Conservation (phyloP, 1,140 invertebrate species). For the Dryas iulia region DNA sequence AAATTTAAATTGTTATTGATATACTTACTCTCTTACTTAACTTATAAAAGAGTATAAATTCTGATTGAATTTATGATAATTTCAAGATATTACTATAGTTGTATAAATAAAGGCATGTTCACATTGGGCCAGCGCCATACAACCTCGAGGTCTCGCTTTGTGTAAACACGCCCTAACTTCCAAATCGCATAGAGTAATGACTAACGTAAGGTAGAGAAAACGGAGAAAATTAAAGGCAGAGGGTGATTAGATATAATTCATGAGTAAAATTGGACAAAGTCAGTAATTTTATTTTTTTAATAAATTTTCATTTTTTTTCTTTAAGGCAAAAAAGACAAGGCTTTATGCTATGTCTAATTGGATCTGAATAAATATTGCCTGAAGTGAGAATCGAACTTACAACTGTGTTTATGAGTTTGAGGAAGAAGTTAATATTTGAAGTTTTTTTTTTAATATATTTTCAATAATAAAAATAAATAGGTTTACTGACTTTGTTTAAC, state of each 20-base stretch:
- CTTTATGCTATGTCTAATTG: no score
- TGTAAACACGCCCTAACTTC: neutral
- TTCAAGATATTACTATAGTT: neutral
- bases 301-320: neutral
- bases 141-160: neutral
- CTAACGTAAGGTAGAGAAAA: neutral
- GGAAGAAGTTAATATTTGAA: no score
- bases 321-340: no score
- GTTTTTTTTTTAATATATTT: no score
- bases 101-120: neutral
- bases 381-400: no score
- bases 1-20: no score
- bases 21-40: no score
- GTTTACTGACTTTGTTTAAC: neutral
- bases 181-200: neutral
- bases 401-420: no score
- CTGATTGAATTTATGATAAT: neutral
- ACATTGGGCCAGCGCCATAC: neutral
- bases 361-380: no score
- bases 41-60: no score
- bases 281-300: neutral
- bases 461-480: neutral
- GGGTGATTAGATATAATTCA: neutral
- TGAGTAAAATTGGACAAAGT: neutral
- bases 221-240: neutral